Base-by-base conservation (phyloP, 2,888 invertebrate species). In the Mylabris sibirica region DNA sequence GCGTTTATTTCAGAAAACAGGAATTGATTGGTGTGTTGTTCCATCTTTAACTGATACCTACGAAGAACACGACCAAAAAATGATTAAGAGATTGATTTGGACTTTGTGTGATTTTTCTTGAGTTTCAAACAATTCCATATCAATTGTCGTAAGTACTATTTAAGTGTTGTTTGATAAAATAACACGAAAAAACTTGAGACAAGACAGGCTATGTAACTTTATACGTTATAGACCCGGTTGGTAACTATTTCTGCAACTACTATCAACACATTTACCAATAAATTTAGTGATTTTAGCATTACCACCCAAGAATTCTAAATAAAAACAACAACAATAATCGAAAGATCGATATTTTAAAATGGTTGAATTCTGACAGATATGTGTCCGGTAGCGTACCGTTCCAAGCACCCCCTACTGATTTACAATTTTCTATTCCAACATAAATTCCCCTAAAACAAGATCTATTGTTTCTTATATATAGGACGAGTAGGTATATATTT, bases 181-280 rank as follows among this genome's bases (percentile, higher is more conserved):
- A 24, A 53, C 4, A 30, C 30, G 30, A 8, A 30, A 30, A 30
- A 30, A 30, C 30, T 30, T 8, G 5, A 12, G 12, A 53, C 24
- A 53, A 5, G 22, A 22, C 53, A 53, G 8, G 24, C 22, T 24
- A 53, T 53, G 53, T 53, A 53, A 53, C 53, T 53, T 53, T 24
- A 53, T 53, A 53, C 53, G 53, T 53, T 53, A 53, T 24, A 53
- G 53, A 22, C 53, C 53, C 22, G 53, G 53, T 53, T 53, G 53
- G 53, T 53, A 24, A 24, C 12, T 22, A 53, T 53, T 30, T 53
- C 53, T 22, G 22, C 53, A 53, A 53, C 53, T 24, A 53, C 53
- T 11, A 53, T 53, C 53, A 53, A 53, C 53, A 53, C 53, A 24
- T 44, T 53, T 53, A 24, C 11, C 22, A 53, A 53, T 53, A 53